Evolutionary conservation across 1,140 invertebrate species (phyloP), one percentile per base, ranked within the genome.

Genomic region (Homalodisca vitripennis): DNA sequence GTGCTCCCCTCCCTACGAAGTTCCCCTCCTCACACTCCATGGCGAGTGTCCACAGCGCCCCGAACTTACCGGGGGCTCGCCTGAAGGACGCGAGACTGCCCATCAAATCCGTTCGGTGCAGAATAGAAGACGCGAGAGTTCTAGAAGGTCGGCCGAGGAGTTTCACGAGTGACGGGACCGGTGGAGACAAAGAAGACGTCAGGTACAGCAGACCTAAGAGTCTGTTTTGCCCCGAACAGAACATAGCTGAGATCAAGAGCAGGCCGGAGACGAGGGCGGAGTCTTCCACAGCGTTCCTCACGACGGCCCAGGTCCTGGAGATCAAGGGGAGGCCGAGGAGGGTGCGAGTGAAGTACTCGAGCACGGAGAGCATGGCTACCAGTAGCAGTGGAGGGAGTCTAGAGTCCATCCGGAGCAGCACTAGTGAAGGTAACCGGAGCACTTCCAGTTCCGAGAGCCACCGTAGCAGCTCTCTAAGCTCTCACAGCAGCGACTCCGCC

Each of bases 331-430:
- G 87, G 83, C 84, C 87, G 71, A 83, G 75, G 84, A 85, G 76
- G 79, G 69, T 72, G 26, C 81, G 83, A 74, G 81, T 84, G 65
- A 92, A 92, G 67, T 93, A 91, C 77, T 92, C 89, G 0, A 93
- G 91, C 75, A 91, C 89, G 1, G 92, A 94, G 77, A 92, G 90
- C 76, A 92, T 94, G 85, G 90, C 90, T 12, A 92, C 90, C 1
- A 91, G 89, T 71, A 92, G 90, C 78, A 92, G 90, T 76, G 89
- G 89, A 27, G 91, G 90, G 12, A 93, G 91, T 78, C 90, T 93
- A 88, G 91, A 93, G 75, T 92, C 90, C 17, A 79, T 93, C 31
- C 83, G 89, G 30, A 92, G 90, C 79, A 92, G 89, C 76, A 92
- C 90, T 29, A 92, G 90, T 74, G 90, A 92, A 79, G 90, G 89